Percentiles rank a stretch among this genome's conserved stretches.
Conservation (phyloP, 2,888 invertebrate species). For the Amblyjoppa fuscipennis region DNA sequence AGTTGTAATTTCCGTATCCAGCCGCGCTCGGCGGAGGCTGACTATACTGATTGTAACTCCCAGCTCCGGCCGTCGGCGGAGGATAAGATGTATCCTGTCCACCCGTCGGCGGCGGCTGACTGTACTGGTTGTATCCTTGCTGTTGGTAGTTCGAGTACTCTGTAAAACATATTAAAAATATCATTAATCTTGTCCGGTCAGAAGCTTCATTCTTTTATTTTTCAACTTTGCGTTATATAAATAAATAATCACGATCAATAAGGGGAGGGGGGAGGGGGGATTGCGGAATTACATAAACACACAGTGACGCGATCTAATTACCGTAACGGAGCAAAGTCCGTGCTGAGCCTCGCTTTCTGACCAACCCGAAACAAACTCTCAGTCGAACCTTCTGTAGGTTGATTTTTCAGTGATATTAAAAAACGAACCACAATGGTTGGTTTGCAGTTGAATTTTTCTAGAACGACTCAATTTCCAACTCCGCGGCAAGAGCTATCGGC, state of each 20-base stretch:
- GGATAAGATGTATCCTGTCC: constrained; percentile 83
- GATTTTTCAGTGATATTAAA: no score
- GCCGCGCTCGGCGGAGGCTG: constrained; percentile 81
- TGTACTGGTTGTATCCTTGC: constrained; percentile 82
- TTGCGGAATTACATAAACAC: not conserved
- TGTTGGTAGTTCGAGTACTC: constrained; percentile 83
- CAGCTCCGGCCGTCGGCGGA: constrained; percentile 79
- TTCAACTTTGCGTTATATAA: not conserved
- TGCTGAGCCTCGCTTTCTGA: not conserved
- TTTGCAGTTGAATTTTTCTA: no score
- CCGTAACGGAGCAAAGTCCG: not conserved
- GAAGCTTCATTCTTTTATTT: not conserved
- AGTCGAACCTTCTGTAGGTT: no score
- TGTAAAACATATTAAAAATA: constrained; percentile 67
- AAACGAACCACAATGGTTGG: no score
- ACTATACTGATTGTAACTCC: constrained; percentile 82
- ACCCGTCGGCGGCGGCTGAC: constrained; percentile 80
- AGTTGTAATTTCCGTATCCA: constrained; percentile 80
- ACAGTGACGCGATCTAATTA: constrained; percentile 1
- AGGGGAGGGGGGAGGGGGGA: not conserved
- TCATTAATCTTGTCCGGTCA: not conserved
- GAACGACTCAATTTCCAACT: no score
- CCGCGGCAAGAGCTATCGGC: no score
- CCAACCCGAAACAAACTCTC: no score
- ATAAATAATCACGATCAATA: not conserved